Base-by-base conservation (phyloP, 2,113 vertebrate genomes). In the Xenopus borealis region DNA sequence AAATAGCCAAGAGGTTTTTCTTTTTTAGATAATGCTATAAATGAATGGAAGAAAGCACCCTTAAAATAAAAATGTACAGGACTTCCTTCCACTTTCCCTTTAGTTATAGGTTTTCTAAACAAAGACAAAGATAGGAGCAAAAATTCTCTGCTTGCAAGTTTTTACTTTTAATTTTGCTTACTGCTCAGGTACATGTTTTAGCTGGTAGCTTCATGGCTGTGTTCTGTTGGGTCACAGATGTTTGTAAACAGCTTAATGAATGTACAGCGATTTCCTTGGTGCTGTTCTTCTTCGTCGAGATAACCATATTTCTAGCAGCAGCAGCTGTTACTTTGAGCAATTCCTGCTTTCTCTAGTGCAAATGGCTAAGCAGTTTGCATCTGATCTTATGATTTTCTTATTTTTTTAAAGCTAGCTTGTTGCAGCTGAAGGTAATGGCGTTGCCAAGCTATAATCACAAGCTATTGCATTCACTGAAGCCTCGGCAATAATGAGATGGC, bases 351-450 rank as follows among this genome's bases (percentile, higher is more conserved):
- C 53, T 18, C 66, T 23, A 59, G 19, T 30, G 65, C 12, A 6
- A 68, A 61, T 61, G 45, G 47, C 8, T 30, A 10, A 66, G 53
- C 33, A 50, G 62, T 58, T 58, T 73, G 52, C 64, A 67, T 75
- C 55, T 75, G 19, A 61, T 67, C 64, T 75, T 67, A 55, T 68
- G 55, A 53, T 73, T 66, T 73, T 44, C 63, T 57, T 27, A 12
- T 58, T 66, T 73, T 50, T 72, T 67, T 61, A 67, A n/a, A 30
- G 46, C 44, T 62, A 68, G 64, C 40, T 30, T 67, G 66, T 46
- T 57, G 40, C 63, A 75, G 55, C 53, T 67, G 18, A 75, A 58
- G 55, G 46, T 75, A 75, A 75, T 75, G 64, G 66, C 53, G 50
- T 50, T 67, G 72, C 72, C 72, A 33, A 61, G 72, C 72, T 66